Evolutionary conservation across 1,140 invertebrate genomes (phyloP).

Genomic region (Drosophila nigrodunni): DNA sequence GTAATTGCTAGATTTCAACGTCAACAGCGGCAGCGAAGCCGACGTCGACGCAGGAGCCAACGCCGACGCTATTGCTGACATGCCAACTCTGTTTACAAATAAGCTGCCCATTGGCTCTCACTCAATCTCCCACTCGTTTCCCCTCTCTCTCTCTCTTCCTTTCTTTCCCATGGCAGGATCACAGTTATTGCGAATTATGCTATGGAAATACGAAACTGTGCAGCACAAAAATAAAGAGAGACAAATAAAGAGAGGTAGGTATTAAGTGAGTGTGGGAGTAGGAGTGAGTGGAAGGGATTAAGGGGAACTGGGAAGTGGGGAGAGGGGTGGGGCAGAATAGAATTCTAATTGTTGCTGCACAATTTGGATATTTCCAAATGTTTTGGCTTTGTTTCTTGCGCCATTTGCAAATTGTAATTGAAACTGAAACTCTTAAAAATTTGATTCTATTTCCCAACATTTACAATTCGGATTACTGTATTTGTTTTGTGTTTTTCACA

Average conservation of each 20-base stretch:
- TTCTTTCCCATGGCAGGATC: not conserved
- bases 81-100: constrained; percentile 42
- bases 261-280: not conserved
- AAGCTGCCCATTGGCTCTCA: constrained; percentile 2
- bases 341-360: constrained; percentile 17
- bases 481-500: constrained; percentile 25
- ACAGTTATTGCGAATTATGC: constrained; percentile 32
- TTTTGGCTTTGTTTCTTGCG: constrained; percentile 2
- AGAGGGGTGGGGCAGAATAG: not conserved
- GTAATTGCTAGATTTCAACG: constrained; percentile 49
- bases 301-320: no score
- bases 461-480: constrained; percentile 16
- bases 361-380: constrained; percentile 36
- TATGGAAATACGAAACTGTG: constrained; percentile 21
- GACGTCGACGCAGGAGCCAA: constrained; percentile 5
- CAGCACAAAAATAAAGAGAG: not conserved
- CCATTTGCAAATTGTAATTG: constrained; percentile 30
- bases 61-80: constrained; percentile 31
- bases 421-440: constrained; percentile 20
- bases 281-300: not conserved
- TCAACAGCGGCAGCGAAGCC: constrained; percentile 1
- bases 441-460: constrained; percentile 3
- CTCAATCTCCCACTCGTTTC: not conserved
- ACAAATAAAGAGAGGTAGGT: not conserved
- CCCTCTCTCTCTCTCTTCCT: not conserved